Percentiles rank a stretch among this genome's conserved stretches.
Evolutionary conservation across 2,113 vertebrate genomes (phyloP).

Genomic region (Donacobius atricapilla): DNA sequence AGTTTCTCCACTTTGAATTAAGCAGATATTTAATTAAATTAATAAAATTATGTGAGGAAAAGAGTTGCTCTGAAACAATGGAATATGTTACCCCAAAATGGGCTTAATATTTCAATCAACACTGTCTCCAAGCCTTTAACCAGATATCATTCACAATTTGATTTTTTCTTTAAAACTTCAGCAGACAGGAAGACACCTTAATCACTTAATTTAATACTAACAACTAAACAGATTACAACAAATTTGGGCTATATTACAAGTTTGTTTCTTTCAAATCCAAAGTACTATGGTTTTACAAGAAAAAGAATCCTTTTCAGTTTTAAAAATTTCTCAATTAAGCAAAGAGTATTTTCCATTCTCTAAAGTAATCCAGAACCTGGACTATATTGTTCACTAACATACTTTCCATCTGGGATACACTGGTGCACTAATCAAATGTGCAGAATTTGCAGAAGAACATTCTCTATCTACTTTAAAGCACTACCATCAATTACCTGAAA

Average conservation of each 20-base stretch:
- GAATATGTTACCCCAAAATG: neutral
- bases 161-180: neutral
- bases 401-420: fast-evolving
- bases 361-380: neutral
- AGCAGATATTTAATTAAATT: neutral
- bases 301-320: neutral
- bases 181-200: neutral
- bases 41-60: neutral
- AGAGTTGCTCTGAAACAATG: neutral
- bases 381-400: neutral
- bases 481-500: neutral
- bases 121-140: neutral
- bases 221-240: neutral
- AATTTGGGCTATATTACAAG: neutral
- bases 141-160: neutral
- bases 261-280: neutral
- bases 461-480: neutral
- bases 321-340: neutral
- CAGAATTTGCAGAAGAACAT: neutral
- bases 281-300: neutral
- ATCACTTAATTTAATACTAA: neutral
- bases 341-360: neutral
- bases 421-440: neutral
- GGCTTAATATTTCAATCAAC: neutral
- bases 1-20: neutral